phyloP scores from a whole-genome alignment of 2,797 vertebrate genomes.

The Clarias fuscus region DNA sequence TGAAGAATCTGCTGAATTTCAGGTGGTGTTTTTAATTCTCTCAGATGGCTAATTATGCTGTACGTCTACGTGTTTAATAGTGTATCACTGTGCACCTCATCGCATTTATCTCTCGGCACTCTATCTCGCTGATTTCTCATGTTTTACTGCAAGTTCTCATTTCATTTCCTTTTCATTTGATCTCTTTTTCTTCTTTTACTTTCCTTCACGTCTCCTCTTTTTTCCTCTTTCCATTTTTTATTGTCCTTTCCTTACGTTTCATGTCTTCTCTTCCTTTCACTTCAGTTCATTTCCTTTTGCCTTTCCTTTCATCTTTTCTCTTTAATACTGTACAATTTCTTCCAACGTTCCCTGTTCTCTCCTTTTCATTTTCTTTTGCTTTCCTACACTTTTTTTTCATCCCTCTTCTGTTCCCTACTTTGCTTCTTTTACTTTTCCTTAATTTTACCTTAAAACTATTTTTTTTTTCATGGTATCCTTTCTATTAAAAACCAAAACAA shows the following conservation, averaged over 20 bases:
- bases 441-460: too few relatives aligned
- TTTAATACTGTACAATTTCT: background rate
- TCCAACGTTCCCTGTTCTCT: background rate
- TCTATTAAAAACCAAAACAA: too few relatives aligned
- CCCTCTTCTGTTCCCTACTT: background rate
- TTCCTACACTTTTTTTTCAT: background rate
- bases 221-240: background rate
- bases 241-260: too few relatives aligned
- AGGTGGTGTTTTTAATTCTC: constrained; percentile 10
- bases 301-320: background rate
- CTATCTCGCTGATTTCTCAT: constrained; percentile 27
- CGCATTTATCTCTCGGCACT: constrained; percentile 18
- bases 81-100: constrained; percentile 11
- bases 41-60: background rate
- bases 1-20: constrained; percentile 35
- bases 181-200: background rate
- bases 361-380: background rate
- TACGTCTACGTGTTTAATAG: constrained; percentile 2
- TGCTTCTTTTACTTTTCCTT: background rate
- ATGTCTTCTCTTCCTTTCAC: background rate
- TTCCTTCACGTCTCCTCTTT: too few relatives aligned
- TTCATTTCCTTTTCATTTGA: background rate
- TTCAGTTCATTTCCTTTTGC: too few relatives aligned
- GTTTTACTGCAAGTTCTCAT: constrained; percentile 30
- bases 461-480: too few relatives aligned